Percentiles rank a stretch among this genome's conserved stretches.
These are phyloP conservation scores for Drosophila buzzatii DNA, from an alignment of 2,888 invertebrate genomes.

Conservation along the genomic window DNA sequence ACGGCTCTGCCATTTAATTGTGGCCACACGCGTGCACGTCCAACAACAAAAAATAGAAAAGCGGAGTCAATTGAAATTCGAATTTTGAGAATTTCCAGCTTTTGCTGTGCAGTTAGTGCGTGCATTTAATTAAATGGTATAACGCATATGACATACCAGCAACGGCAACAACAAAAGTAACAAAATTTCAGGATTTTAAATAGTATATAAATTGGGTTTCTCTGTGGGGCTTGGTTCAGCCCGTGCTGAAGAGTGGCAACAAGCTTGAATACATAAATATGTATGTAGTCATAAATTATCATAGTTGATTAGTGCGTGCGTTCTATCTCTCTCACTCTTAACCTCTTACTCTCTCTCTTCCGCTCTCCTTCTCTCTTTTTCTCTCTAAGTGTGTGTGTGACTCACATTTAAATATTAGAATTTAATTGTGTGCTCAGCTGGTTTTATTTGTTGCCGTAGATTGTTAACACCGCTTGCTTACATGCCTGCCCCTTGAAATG, in stretches of 20 bases:
- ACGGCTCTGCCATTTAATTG: neutral
- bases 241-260: conserved; percentile 27
- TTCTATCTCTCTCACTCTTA: neutral
- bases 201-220: conserved; percentile 16
- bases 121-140: conserved; percentile 62
- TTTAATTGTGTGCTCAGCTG: conserved; percentile 35
- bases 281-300: conserved; percentile 35
- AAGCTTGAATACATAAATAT: conserved; percentile 28
- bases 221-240: conserved; percentile 7
- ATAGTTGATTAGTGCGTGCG: conserved; percentile 6
- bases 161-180: conserved; percentile 27
- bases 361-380: neutral
- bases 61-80: conserved; percentile 34
- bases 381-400: conserved; percentile 1
- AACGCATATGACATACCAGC: conserved; percentile 34
- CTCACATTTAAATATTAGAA: conserved; percentile 53
- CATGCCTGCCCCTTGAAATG: conserved; percentile 15
- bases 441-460: conserved; percentile 18
- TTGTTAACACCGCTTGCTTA: conserved; percentile 48
- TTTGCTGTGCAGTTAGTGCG: conserved; percentile 33
- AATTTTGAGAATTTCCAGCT: conserved; percentile 40
- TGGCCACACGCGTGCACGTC: neutral
- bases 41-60: neutral
- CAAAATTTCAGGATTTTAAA: conserved; percentile 22
- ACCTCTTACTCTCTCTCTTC: neutral